These are phyloP conservation scores for Taurulus bubalis DNA, from an alignment of 2,113 vertebrate genomes.

Conservation along the genomic window DNA sequence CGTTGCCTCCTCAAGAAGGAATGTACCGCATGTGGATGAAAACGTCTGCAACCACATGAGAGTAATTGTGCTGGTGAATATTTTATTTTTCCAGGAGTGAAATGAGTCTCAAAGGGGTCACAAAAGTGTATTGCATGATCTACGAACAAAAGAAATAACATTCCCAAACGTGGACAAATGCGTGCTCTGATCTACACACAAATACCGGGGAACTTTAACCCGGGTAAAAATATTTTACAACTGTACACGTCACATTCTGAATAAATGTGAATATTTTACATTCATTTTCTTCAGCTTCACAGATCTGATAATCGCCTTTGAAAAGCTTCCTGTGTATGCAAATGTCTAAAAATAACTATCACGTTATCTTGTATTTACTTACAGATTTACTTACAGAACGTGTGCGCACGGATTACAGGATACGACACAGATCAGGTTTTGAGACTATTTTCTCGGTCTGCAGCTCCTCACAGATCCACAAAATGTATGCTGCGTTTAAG, in stretches of 20 bases:
- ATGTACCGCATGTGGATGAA: neutral
- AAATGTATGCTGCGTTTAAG: too few relatives aligned
- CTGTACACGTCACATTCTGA: neutral
- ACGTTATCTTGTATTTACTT: neutral
- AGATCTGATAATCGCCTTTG: neutral
- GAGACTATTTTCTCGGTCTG: too few relatives aligned
- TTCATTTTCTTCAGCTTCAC: neutral
- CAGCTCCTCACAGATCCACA: too few relatives aligned
- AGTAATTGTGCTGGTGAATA: neutral
- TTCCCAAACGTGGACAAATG: neutral
- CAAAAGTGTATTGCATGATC: neutral
- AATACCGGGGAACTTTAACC: neutral
- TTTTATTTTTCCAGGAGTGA: neutral
- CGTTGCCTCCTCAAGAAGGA: neutral
- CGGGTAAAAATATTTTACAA: neutral
- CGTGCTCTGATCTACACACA: neutral
- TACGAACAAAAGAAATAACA: neutral
- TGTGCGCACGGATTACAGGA: neutral
- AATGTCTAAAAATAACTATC: neutral
- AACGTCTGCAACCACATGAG: slow-evolving; percentile 13
- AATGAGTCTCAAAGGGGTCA: neutral
- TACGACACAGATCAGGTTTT: neutral
- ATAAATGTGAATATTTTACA: neutral
- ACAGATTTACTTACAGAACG: neutral
- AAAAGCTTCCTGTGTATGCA: neutral